Base-by-base conservation (phyloP, 1,140 invertebrate species). In the Drosophila pruinosa region DNA sequence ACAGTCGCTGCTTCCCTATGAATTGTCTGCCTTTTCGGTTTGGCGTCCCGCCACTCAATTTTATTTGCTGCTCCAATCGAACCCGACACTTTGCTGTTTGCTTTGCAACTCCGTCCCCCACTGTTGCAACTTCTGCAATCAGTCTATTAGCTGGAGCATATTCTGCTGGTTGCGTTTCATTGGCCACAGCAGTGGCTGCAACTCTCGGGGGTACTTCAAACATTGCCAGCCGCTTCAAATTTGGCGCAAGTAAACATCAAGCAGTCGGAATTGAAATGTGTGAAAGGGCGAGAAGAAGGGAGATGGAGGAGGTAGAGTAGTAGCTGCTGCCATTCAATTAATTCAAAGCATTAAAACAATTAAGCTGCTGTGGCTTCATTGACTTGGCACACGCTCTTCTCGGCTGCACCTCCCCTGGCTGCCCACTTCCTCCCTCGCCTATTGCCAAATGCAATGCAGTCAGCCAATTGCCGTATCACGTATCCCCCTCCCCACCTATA, bases 321-420 rank as follows among this genome's bases (percentile, higher is more conserved):
- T 10, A 7, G 17, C n/a, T 54, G 59, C 63, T 61, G 50, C 68
- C 68, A 70, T 83, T 86, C 81, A 86, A 86, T 86, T 88, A 88
- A 86, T 86, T 86, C 77, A 86, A 77, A 81, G 81, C 81, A 86
- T 86, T 86, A 86, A 88, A 86, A 86, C 81, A 86, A 86, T 86
- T 86, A 88, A 88, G 61, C 65, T 67, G 43, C 79, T 86, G 63
- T 58, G 63, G 73, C 77, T 86, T 86, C 65, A 86, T 81, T 85
- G 81, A 81, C 81, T 81, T 81, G 77, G 53, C 77, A 67, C 78
- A 81, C 78, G 69, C 62, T 41, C 38, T n/a, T n/a, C n/a, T n/a
- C n/a, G n/a, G n/a, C n/a, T n/a, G n/a, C n/a, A n/a, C n/a, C n/a
- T 17, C 39, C 28, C 56, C 15, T 69, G 19, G 15, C 28, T 12